Percentiles rank a stretch among this genome's conserved stretches.
Evolutionary conservation across 2,113 vertebrate genomes (phyloP).

Genomic region (Platysteira castanea): DNA sequence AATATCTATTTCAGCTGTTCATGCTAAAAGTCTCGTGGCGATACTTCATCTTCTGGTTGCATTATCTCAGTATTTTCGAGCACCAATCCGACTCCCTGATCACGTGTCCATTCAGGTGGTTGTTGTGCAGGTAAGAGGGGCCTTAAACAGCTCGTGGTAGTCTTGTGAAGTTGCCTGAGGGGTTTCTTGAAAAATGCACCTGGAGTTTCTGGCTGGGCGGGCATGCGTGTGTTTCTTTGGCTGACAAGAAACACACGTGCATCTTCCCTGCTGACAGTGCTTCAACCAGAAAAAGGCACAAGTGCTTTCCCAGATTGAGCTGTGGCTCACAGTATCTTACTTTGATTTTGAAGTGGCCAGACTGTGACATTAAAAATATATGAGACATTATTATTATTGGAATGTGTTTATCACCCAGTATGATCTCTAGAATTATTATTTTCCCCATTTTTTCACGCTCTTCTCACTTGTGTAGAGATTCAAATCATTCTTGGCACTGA

Average conservation of each 20-base stretch:
- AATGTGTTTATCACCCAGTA: constrained; percentile 42
- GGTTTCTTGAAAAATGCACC: neutral
- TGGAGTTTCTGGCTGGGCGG: neutral
- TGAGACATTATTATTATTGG: constrained; percentile 29
- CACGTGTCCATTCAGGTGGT: constrained; percentile 97
- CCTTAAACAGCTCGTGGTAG: neutral
- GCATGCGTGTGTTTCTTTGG: neutral
- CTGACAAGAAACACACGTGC: neutral
- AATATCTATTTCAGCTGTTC: constrained; percentile 81
- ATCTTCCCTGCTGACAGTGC: neutral
- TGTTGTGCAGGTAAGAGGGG: constrained; percentile 89
- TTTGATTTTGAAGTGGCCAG: neutral
- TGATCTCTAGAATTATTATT: constrained; percentile 55
- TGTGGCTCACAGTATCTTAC: neutral
- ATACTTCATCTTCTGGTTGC: constrained; percentile 96
- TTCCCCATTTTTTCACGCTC: constrained; percentile 25
- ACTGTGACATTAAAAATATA: constrained; percentile 6
- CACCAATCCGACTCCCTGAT: constrained; percentile 93
- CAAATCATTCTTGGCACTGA: constrained; percentile 52
- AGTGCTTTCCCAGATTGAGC: constrained; percentile 17
- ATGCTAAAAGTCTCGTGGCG: constrained; percentile 94
- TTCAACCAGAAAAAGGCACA: constrained; percentile 1
- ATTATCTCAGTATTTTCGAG: constrained; percentile 93
- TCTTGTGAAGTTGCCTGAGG: neutral
- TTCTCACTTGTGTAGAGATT: constrained; percentile 53